Conservation (phyloP, 2,113 vertebrate genomes). For the Tragelaphus scriptus region DNA sequence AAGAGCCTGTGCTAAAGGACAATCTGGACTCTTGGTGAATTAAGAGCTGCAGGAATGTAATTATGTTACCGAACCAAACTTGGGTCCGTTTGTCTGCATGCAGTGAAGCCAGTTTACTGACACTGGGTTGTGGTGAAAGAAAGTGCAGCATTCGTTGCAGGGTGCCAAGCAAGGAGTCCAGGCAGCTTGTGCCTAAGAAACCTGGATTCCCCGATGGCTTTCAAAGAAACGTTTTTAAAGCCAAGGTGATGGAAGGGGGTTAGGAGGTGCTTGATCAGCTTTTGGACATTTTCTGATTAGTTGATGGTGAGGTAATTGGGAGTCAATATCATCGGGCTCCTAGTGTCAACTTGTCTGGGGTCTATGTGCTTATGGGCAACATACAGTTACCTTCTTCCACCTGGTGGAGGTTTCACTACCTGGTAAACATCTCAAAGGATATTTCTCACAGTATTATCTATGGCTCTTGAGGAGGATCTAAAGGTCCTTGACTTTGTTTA, state of each 20-base stretch:
- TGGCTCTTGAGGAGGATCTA: background rate
- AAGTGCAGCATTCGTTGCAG: background rate
- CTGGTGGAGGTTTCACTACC: background rate
- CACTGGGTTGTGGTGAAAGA: background rate
- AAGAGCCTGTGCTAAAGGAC: background rate
- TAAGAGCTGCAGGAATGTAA: background rate
- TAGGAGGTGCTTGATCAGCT: background rate
- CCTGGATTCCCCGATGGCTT: background rate
- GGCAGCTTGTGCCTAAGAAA: background rate
- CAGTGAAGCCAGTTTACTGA: background rate
- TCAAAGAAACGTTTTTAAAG: background rate
- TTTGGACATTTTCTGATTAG: background rate
- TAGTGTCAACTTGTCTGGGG: background rate
- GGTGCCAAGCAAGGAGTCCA: background rate
- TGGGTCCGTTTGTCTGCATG: background rate
- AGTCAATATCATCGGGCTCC: background rate
- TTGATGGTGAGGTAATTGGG: background rate
- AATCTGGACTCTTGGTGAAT: background rate
- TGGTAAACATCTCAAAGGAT: background rate
- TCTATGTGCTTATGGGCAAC: background rate
- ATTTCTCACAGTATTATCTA: background rate
- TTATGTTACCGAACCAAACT: background rate
- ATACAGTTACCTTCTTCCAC: background rate
- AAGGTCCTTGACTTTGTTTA: background rate
- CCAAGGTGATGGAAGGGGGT: background rate